A percentile compares a stretch with the other conserved stretches of the same genome.
Conservation (phyloP, 1,140 invertebrate species). For the Atopsyche davidsoni region DNA sequence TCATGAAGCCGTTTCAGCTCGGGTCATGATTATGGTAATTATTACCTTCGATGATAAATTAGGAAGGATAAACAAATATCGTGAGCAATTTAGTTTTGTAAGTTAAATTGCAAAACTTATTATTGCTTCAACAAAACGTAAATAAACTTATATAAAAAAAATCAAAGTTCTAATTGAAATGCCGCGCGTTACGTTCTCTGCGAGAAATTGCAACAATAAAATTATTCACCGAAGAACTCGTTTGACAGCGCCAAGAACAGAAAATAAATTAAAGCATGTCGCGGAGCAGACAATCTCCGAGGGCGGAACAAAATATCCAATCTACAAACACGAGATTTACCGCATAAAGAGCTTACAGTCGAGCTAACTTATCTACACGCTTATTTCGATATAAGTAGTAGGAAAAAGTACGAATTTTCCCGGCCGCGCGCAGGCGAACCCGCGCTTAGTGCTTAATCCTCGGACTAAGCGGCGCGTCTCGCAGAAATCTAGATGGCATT, state of each 20-base stretch:
- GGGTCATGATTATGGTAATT: too few species aligned
- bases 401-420: constrained; percentile 27
- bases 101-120: too few species aligned
- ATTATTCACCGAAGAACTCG: background rate
- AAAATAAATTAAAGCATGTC: too few species aligned
- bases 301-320: constrained; percentile 29
- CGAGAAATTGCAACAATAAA: too few species aligned
- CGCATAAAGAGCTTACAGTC: constrained; percentile 25
- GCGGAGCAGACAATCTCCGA: constrained; percentile 19
- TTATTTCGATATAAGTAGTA: constrained; percentile 29
- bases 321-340: constrained; percentile 31
- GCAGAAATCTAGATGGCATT: constrained; percentile 26
- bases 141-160: too few species aligned
- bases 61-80: too few species aligned
- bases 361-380: constrained; percentile 28
- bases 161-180: too few species aligned
- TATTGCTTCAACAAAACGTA: too few species aligned
- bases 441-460: constrained; percentile 30
- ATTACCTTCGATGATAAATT: too few species aligned
- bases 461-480: constrained; percentile 27
- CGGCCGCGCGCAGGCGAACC: constrained; percentile 27
- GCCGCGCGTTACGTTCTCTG: too few species aligned
- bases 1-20: too few species aligned
- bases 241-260: background rate
- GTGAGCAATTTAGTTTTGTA: too few species aligned